Conservation (phyloP, 2,888 invertebrate species). For the Lasius platythorax region DNA sequence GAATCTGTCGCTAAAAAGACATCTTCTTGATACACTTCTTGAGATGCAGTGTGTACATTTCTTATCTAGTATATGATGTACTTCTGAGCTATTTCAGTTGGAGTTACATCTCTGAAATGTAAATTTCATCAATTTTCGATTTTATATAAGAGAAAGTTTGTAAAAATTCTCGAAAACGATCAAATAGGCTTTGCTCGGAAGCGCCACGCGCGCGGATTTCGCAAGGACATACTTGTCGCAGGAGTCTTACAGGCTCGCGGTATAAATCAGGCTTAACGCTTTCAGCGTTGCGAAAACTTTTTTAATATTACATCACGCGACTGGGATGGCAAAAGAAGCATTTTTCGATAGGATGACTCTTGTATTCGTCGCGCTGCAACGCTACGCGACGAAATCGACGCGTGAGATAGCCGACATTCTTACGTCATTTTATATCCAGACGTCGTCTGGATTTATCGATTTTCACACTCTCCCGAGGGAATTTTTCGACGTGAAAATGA, state of each 20-base stretch:
- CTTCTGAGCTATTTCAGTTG: not conserved
- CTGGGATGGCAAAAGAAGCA: conserved; percentile 14
- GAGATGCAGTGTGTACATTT: not conserved
- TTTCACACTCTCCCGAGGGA: conserved; percentile 9
- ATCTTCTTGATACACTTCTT: not conserved
- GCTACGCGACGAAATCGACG: not conserved
- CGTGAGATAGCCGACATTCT: conserved; percentile 10
- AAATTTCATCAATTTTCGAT: not conserved
- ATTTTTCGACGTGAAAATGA: conserved; percentile 26
- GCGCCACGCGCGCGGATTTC: conserved; percentile 1
- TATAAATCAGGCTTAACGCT: conserved; percentile 37
- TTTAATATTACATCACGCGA: conserved; percentile 45
- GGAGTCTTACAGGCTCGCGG: conserved; percentile 26
- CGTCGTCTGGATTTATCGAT: conserved; percentile 37
- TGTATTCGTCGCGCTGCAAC: not conserved
- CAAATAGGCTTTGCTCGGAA: not conserved
- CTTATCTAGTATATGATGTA: not conserved
- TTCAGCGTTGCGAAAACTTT: conserved; percentile 37
- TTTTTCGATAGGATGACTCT: conserved; percentile 21
- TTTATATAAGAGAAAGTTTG: not conserved
- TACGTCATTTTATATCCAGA: conserved; percentile 44
- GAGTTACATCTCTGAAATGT: not conserved
- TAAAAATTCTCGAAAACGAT: not conserved
- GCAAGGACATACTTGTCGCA: conserved; percentile 10
- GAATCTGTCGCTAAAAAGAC: not conserved